These are phyloP conservation scores for Theocolax elegans DNA, from an alignment of 1,140 invertebrate genomes.

Conservation along the genomic window DNA sequence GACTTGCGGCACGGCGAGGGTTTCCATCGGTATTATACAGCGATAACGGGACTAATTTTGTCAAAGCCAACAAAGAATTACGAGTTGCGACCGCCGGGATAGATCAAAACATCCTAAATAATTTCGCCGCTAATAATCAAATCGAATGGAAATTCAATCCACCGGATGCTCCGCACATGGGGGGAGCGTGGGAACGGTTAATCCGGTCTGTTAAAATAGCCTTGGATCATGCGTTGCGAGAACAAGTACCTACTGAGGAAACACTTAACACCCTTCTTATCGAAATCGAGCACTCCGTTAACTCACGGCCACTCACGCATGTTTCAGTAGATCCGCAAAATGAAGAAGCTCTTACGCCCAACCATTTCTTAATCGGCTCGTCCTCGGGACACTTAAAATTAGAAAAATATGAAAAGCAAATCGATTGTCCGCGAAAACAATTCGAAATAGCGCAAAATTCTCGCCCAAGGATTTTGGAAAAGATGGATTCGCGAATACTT, in stretches of 20 bases:
- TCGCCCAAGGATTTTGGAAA: not conserved
- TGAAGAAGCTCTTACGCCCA: no score
- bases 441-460: slow-evolving; percentile 1
- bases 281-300: not conserved
- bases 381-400: no score
- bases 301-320: not conserved
- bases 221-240: not conserved
- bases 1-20: not conserved
- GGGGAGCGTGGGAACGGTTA: no score
- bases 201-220: no score
- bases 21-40: not conserved
- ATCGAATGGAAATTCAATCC: not conserved
- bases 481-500: not conserved
- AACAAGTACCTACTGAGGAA: not conserved
- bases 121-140: not conserved
- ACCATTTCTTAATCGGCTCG: no score
- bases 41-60: not conserved
- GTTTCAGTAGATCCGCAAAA: not conserved
- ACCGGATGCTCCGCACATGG: no score
- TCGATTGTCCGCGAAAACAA: not conserved
- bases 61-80: not conserved
- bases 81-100: not conserved
- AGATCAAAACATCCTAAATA: not conserved
- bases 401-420: no score
- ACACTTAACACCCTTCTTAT: not conserved